These are phyloP conservation scores for Lasius fuliginosus DNA, from an alignment of 2,888 invertebrate genomes.

Conservation along the genomic window DNA sequence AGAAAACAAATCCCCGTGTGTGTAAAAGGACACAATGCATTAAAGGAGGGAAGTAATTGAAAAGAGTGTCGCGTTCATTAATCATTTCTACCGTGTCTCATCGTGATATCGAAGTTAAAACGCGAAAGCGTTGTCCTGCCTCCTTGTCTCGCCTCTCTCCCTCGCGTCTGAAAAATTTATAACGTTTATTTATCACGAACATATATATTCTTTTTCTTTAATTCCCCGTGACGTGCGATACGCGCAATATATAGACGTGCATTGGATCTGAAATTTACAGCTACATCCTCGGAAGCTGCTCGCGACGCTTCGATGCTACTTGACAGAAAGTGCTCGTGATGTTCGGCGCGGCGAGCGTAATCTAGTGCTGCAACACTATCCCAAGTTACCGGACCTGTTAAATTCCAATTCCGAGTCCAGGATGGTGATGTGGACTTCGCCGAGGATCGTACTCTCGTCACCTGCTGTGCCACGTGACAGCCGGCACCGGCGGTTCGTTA, in stretches of 20 bases:
- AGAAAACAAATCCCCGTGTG: slow-evolving; percentile 39
- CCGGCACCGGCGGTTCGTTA: not conserved
- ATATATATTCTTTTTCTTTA: not conserved
- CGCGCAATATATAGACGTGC: no score
- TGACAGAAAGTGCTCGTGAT: not conserved
- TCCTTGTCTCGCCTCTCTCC: not conserved
- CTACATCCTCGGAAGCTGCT: slow-evolving; percentile 61
- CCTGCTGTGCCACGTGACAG: slow-evolving; percentile 35
- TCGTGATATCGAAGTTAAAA: slow-evolving; percentile 32
- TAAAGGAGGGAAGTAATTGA: slow-evolving; percentile 31
- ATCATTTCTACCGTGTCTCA: slow-evolving; percentile 35
- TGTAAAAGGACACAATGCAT: slow-evolving; percentile 42
- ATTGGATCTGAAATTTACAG: slow-evolving; percentile 36
- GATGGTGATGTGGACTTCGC: slow-evolving; percentile 39
- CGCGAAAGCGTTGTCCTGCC: not conserved
- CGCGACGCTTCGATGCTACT: slow-evolving; percentile 52
- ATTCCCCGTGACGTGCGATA: not conserved
- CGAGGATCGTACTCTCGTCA: slow-evolving; percentile 57
- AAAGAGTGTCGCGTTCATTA: slow-evolving; percentile 42
- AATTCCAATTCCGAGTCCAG: slow-evolving; percentile 55
- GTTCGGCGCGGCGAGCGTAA: not conserved
- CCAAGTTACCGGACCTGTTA: slow-evolving; percentile 33
- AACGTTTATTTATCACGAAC: slow-evolving; percentile 21
- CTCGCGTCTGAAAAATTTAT: not conserved
- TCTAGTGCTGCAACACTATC: slow-evolving; percentile 61